Base-by-base conservation (phyloP, 2,888 invertebrate species). In the Tenthredo amoena region DNA sequence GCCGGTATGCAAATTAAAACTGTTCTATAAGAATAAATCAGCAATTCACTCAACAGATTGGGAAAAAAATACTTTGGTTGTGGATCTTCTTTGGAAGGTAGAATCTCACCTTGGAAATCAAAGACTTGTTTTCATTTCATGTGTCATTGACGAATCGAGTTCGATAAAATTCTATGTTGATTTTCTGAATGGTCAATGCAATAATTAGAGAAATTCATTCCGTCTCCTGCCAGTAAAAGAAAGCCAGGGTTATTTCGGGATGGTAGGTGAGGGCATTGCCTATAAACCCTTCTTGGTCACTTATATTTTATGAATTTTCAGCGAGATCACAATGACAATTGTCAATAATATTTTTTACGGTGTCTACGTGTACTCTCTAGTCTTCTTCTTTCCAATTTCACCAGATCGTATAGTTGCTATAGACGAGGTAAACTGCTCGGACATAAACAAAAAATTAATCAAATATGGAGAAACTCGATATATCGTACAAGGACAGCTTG, bases 401-500 rank as follows among this genome's bases (percentile, higher is more conserved):
- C 6, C 6, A 31, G 12, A 34, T 34, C 1, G 10, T 10, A 68
- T 34, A 68, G 68, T 26, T 34, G 34, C 26, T 31, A 21, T 62
- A 31, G 12, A 31, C 9, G 26, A 62, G 26, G 26, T 34, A 68
- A 34, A 34, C 34, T 34, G 18, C 10, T 68, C 18, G 18, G 21
- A 18, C 34, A 34, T 18, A 0, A 77, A 18, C 31, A 77, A 55
- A 55, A 77, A 77, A 77, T 55, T 50, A n/a, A 40, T 34, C 40
- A 77, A 77, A 77, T 31, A 55, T 34, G n/a, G 50, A 26, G 21
- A 77, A 50, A 77, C 34, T 77, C 31, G 31, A 77, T 77, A 77
- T 34, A 50, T 77, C 31, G 77, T 15, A 34, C 55, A 77, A 77
- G 50, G 77, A 77, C 55, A 77, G 55, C 10, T 55, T 50, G 77